Evolutionary conservation across 2,888 invertebrate genomes (phyloP), one percentile per base, ranked within the genome.

Genomic region (Sesia apiformis): DNA sequence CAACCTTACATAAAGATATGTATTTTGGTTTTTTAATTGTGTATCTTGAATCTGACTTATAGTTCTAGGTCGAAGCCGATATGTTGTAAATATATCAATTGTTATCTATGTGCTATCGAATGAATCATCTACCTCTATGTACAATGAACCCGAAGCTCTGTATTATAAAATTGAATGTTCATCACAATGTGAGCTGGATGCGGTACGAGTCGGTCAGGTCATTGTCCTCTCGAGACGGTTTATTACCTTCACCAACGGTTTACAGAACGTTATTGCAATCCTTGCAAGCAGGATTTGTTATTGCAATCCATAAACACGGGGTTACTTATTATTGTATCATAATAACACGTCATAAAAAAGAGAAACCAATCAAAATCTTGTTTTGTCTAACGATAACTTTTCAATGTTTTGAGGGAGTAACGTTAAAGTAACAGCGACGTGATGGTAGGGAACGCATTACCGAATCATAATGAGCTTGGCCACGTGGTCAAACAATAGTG

Each of bases 401-500:
- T 23, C 23, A 23, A 23, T 23, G 23, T 23, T 23, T 23, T 23
- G 23, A 23, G 23, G 23, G 23, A 23, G 23, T 23, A n/a, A 46
- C 8, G 23, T 23, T 7, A 46, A 46, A n/a, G 23, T 46, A 46
- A 46, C 46, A 46, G 23, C 4, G 46, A 46, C 7, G 46, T 46
- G 46, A 46, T 46, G 23, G 46, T 46, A 46, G 69, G 73, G 70
- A 74, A 70, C 67, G 68, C 74, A 78, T 81, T 79, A 79, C 80
- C 78, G 78, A 75, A 79, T 78, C 71, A 79, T 85, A 81, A 82
- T 83, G 70, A 74, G 68, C 64, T 67, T 69, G 69, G 72, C 81
- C 83, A 84, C 82, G 83, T 84, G 84, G 84, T 78, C 67, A 76
- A 84, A 85, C 85, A 85, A 86, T 82, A 74, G 81, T 83, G 84